Evolutionary conservation across 2,113 vertebrate genomes (phyloP), one percentile per base, ranked within the genome.

Genomic region (Dinomys branickii): DNA sequence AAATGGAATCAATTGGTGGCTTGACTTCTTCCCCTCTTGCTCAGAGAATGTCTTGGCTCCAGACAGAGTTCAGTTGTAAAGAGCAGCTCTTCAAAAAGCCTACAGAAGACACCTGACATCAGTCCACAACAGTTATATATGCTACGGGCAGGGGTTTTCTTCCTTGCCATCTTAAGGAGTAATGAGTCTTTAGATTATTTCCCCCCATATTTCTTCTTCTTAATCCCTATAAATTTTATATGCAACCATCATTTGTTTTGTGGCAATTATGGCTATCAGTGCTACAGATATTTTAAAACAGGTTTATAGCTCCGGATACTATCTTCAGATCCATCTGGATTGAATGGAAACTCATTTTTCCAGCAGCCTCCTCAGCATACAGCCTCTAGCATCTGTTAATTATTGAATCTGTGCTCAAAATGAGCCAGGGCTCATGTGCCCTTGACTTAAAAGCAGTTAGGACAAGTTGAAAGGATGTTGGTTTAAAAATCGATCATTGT

Each of bases 1-100:
- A 99, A 98, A 96, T 0, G 61, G 97, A 98, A 98, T 99, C 98
- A 98, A 97, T 98, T 54, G 65, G 98, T 99, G 98, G 99, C 98
- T 98, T 98, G 97, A 97, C 97, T 97, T 95, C 94, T 96, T 96
- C 96, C 96, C 94, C 88, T 91, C 92, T 97, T 24, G 47, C 88
- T 96, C 88, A 82, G 85, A 97, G 95, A 94, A 30, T 95, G 94
- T 96, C 96, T 97, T 89, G 3, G 84, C 90, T 81, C 81, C 78
- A 1, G 83, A 96, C 91, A 96, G 94, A 97, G 97, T 97, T 98
- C 97, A 96, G 0, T 94, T 96, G 78, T 22, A 88, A 98, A 96
- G 92, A 10, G 1, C 92, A 82, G 91, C 95, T 85, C 97, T 97
- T 98, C 75, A 93, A 11, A 0, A 84, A 88, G 50, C 84, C 93